A percentile compares a stretch with the other conserved stretches of the same genome.
Conservation (phyloP, 2,113 vertebrate species). For the Stigmatopora argus region DNA sequence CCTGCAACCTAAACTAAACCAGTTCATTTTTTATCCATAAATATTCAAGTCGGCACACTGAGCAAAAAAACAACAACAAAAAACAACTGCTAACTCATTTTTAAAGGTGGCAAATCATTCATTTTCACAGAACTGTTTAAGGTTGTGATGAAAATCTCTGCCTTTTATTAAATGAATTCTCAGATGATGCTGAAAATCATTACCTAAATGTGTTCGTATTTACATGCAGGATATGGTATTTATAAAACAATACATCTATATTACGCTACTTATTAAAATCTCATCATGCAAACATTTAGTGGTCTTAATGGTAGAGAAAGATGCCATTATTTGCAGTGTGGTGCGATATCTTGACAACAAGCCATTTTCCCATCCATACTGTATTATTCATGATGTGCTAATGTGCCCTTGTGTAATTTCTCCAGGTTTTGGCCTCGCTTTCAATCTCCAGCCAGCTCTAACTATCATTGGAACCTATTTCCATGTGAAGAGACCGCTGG, state of each 20-base stretch:
- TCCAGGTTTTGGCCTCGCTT: conserved; percentile 76
- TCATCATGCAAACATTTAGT: not conserved
- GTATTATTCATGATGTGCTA: not conserved
- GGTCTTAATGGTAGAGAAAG: not conserved
- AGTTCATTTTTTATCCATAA: no score
- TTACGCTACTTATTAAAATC: not conserved
- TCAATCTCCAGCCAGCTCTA: conserved; percentile 80
- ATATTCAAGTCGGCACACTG: no score
- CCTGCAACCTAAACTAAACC: no score
- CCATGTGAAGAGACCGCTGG: conserved; percentile 71
- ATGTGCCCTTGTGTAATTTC: conserved; percentile 2
- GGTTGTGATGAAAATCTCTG: not conserved
- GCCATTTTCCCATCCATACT: not conserved
- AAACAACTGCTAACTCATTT: no score
- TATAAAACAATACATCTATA: not conserved
- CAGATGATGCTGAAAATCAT: not conserved
- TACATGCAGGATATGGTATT: not conserved
- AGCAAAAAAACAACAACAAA: no score
- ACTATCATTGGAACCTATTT: conserved; percentile 81
- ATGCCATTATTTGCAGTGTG: not conserved
- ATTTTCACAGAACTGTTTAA: not conserved
- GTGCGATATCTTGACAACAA: not conserved
- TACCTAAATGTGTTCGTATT: not conserved
- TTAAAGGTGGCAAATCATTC: no score
- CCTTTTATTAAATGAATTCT: not conserved